A percentile compares a stretch with the other conserved stretches of the same genome.
Conservation (phyloP, 2,888 invertebrate species). For the Branchipolynoe longqiensis region DNA sequence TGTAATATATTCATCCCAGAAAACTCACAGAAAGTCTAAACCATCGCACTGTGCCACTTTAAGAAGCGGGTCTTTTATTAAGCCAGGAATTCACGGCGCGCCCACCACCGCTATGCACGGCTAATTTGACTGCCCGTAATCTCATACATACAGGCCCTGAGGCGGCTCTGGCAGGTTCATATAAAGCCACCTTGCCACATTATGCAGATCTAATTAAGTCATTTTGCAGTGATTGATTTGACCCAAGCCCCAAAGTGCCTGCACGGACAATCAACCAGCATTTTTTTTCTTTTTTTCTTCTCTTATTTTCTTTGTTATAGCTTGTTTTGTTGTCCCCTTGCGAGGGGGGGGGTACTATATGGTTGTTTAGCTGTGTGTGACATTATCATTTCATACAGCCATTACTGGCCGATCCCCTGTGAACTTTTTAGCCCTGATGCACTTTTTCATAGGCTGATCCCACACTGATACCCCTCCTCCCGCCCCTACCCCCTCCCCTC, state of each 20-base stretch:
- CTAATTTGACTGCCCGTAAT: too few species aligned
- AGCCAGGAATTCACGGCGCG: too few species aligned
- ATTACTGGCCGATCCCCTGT: background rate
- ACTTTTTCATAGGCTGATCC: constrained; percentile 3
- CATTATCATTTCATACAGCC: constrained; percentile 44
- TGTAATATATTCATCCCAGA: too few species aligned
- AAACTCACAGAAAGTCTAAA: too few species aligned
- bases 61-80: too few species aligned
- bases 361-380: constrained; percentile 25
- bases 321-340: too few species aligned
- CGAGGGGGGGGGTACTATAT: too few species aligned
- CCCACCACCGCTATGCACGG: too few species aligned
- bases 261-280: background rate
- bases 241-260: constrained; percentile 2
- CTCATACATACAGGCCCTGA: too few species aligned
- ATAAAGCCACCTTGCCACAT: background rate
- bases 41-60: too few species aligned
- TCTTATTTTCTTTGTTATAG: too few species aligned
- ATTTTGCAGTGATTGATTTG: constrained; percentile 33
- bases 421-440: constrained; percentile 48
- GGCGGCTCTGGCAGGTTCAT: background rate
- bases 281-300: background rate
- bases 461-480: background rate
- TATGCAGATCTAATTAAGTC: constrained; percentile 42
- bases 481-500: too few species aligned